Evolutionary conservation across 1,140 invertebrate genomes (phyloP).

Genomic region (Cyrtorhinus lividipennis): DNA sequence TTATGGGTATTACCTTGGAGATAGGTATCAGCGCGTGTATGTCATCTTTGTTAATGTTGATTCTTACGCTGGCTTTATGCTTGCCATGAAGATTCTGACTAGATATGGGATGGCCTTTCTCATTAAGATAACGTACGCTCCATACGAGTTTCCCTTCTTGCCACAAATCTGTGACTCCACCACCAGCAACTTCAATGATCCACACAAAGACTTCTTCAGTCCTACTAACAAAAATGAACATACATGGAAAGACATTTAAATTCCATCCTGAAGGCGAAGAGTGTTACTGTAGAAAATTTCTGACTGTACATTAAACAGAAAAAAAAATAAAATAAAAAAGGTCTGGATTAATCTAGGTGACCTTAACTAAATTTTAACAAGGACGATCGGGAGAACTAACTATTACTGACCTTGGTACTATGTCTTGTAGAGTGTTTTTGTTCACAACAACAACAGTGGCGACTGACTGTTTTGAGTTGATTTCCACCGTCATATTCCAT

Average conservation of each 20-base stretch:
- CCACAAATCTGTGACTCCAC: constrained; percentile 51
- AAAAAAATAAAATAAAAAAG: too few species aligned
- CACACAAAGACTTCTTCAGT: constrained; percentile 76
- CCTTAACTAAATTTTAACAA: too few species aligned
- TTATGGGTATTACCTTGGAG: constrained; percentile 89
- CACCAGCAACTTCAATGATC: constrained; percentile 76
- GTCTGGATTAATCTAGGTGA: too few species aligned
- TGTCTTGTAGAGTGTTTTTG: constrained; percentile 37
- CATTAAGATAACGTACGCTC: constrained; percentile 55
- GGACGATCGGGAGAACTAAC: too few species aligned
- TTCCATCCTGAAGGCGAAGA: not conserved
- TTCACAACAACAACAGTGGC: constrained; percentile 72
- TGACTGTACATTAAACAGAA: too few species aligned
- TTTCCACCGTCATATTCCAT: constrained; percentile 74
- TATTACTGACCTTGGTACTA: constrained; percentile 14
- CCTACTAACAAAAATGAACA: constrained; percentile 29
- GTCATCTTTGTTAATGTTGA: constrained; percentile 87
- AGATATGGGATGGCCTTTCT: constrained; percentile 34
- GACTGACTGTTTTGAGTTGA: constrained; percentile 64
- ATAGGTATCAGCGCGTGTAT: constrained; percentile 87
- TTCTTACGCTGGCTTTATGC: constrained; percentile 55
- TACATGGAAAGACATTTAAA: not conserved
- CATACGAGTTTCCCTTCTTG: constrained; percentile 69
- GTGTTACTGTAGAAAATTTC: not conserved
- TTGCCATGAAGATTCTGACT: constrained; percentile 23